Conservation (phyloP, 2,113 vertebrate species). For the Columbina picui region DNA sequence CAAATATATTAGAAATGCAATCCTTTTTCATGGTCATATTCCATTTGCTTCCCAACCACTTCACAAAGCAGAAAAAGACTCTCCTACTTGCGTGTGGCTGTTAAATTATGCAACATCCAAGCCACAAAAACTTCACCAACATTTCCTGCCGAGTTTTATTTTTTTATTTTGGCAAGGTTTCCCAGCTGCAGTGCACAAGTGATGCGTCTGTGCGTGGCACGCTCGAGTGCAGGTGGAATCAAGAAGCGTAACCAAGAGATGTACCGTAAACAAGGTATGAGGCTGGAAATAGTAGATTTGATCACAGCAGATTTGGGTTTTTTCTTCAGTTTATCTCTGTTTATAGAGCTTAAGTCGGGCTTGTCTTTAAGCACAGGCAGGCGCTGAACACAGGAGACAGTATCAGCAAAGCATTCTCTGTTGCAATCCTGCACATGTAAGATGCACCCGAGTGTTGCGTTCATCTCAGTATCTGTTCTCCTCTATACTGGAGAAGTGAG, state of each 20-base stretch:
- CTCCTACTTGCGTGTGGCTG: neutral
- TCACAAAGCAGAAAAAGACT: neutral
- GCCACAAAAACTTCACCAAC: neutral
- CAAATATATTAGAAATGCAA: neutral
- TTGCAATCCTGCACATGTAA: neutral
- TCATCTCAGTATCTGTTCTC: neutral
- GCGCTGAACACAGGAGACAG: neutral
- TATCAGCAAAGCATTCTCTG: neutral
- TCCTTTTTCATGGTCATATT: neutral
- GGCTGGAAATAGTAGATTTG: neutral
- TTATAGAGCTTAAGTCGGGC: neutral
- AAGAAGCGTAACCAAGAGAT: neutral
- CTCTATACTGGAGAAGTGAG: neutral
- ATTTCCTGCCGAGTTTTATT: neutral
- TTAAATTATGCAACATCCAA: neutral
- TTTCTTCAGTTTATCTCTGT: neutral
- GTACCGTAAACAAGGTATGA: neutral
- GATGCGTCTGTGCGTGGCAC: neutral
- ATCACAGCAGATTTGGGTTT: neutral
- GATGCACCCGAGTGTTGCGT: neutral
- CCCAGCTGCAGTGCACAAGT: neutral
- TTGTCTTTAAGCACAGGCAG: neutral
- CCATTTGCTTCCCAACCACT: neutral
- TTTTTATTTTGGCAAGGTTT: neutral
- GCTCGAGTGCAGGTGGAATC: neutral